These are phyloP conservation scores for Catagonus wagneri DNA, from an alignment of 2,113 vertebrate genomes.

Conservation along the genomic window DNA sequence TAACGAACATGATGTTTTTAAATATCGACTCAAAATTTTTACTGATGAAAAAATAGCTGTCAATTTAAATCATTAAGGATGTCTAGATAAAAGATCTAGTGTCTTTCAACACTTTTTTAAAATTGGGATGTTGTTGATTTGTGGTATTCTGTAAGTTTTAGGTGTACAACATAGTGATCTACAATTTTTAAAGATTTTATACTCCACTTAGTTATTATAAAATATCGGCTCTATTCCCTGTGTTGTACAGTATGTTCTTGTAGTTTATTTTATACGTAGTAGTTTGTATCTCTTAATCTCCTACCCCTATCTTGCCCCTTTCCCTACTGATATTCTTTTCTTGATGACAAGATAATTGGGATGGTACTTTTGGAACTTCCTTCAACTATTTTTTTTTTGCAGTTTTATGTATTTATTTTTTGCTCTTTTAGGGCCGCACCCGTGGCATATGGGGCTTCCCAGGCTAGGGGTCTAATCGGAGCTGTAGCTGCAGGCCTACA, in stretches of 20 bases:
- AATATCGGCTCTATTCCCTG: not conserved
- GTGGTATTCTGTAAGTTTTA: not conserved
- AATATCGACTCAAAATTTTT: not conserved
- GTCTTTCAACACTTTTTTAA: not conserved
- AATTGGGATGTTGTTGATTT: not conserved
- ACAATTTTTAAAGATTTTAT: not conserved
- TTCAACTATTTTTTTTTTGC: no score
- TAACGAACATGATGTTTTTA: not conserved
- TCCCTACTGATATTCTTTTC: not conserved
- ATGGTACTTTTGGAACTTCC: not conserved
- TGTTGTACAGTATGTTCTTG: not conserved
- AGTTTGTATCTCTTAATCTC: not conserved
- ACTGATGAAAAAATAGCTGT: not conserved
- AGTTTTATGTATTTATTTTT: no score
- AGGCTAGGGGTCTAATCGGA: no score
- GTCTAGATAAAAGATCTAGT: not conserved
- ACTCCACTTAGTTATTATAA: not conserved
- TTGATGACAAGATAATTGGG: not conserved
- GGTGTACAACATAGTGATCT: not conserved
- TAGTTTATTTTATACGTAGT: not conserved
- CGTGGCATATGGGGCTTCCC: no score
- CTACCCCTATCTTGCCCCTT: not conserved
- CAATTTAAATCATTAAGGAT: not conserved
- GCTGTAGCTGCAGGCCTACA: no score
- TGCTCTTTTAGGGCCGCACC: no score